Base-by-base conservation (phyloP, 2,888 invertebrate genomes). In the Mongoloraphidia duomilia region DNA sequence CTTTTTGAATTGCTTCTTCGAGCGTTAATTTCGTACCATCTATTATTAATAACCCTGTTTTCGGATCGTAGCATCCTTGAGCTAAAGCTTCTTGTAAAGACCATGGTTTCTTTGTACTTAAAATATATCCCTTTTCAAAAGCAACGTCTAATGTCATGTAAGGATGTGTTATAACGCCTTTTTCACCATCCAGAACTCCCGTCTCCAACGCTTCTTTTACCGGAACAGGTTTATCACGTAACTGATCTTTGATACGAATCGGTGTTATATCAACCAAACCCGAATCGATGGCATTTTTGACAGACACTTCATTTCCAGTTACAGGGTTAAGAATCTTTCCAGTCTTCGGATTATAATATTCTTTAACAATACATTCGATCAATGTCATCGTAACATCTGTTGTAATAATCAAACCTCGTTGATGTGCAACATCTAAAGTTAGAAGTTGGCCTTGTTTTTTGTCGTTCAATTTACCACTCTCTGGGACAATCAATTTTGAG, bases 31-130 rank as follows among this genome's bases (percentile, higher is more conserved):
- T 75, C 45, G 78, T 75, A 26, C 79, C 77, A 53, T 83, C 82
- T 50, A 86, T 79, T 5, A 76, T 75, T 52, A 86, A 77, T 46
- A 80, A 75, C 1, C 89, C 87, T 3, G 82, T 79, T 54, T 77
- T 75, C 4, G 82, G 75, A 61, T 89, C 80, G 62, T 89, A 91
- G 39, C 84, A 76, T 52, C 84, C 83, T 65, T 87, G 82, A 33
- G 87, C 81, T 48, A 91, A 68, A 11, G 87, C 85, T 70, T 90
- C 87, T 63, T 87, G 87, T 51, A 91, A 67, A 0, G 88, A 84
- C 76, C 84, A 80, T 0, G 90, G 89, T 59, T 84, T 81, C 48
- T 79, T 76, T 34, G 85, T 83, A 59, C 83, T 85, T 34, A 90
- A 67, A 40, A 91, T 72, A 61, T 84, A 86, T 8, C 90, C 89